Percentiles rank a stretch among this genome's conserved stretches.
Conservation (phyloP, 2,888 invertebrate genomes). For the Parochlus steinenii region DNA sequence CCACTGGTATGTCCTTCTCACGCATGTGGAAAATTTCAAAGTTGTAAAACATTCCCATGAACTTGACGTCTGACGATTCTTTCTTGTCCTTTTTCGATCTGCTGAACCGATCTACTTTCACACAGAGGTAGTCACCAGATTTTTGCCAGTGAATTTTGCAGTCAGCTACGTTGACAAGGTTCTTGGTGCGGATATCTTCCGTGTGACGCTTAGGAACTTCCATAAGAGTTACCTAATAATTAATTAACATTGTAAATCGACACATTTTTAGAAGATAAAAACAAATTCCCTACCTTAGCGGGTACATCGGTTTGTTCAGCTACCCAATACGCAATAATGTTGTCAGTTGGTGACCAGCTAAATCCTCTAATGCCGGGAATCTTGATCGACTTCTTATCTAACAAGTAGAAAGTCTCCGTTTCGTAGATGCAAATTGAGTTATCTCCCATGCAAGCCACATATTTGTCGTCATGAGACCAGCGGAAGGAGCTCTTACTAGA, state of each 20-base stretch:
- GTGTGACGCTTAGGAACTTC: constrained; percentile 79
- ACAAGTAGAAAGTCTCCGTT: constrained; percentile 84
- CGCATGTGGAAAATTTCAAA: constrained; percentile 99
- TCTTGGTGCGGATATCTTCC: constrained; percentile 86
- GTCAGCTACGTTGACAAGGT: constrained; percentile 93
- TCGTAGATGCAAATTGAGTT: constrained; percentile 87
- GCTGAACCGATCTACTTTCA: constrained; percentile 77
- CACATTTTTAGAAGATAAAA: too few species aligned
- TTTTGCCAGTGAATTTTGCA: constrained; percentile 99
- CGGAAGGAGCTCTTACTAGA: constrained; percentile 89
- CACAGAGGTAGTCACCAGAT: constrained; percentile 91
- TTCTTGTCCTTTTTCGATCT: constrained; percentile 90
- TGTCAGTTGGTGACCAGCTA: constrained; percentile 96
- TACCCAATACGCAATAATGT: constrained; percentile 94
- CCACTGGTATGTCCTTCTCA: constrained; percentile 94
- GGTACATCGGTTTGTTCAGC: constrained; percentile 95
- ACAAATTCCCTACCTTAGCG: too few species aligned
- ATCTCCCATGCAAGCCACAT: constrained; percentile 74
- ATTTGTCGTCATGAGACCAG: constrained; percentile 93
- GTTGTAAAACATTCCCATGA: constrained; percentile 93
- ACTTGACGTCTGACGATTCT: constrained; percentile 79
- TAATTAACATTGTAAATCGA: too few species aligned
- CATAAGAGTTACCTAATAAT: constrained; percentile 81
- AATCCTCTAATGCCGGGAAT: constrained; percentile 82
- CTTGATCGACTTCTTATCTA: constrained; percentile 90